Base-by-base conservation (phyloP, 2,113 vertebrate genomes). In the Plecotus auritus region DNA sequence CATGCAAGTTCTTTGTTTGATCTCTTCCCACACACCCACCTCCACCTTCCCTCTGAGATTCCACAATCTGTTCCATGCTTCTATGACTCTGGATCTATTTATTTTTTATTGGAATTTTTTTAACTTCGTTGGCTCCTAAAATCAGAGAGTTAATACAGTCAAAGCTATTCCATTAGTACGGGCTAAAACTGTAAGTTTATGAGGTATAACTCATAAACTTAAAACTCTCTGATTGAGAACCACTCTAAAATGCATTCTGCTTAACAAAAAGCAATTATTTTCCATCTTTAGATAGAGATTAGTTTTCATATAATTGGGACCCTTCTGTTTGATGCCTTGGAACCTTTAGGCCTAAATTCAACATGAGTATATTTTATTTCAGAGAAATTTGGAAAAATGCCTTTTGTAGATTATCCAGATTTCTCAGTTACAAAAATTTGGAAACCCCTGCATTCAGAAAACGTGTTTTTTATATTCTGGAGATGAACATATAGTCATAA, bases 361-460 rank as follows among this genome's bases (percentile, higher is more conserved):
- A 0, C 61, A 37, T 26, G 7, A 80, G 9, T 54, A 20, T 76
- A 54, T 92, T 95, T 95, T 84, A 81, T 80, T 96, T 92, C 30
- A 95, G 40, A 80, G 42, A 86, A 86, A 78, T 83, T 66, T 89
- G 70, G 66, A 54, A 92, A 95, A 86, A 47, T 59, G 17, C 40
- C 61, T 59, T 80, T 1, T 74, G 16, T 64, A 42, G 42, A 70
- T 56, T 11, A 4, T 83, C 8, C 16, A 91, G 30, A 10, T 90
- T 93, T 88, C 37, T 86, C 23, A 72, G 64, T 83, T 45, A 83
- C 17, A 51, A 90, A 92, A 85, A 28, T 89, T 95, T 94, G 66
- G 51, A 86, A 94, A 78, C 35, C 3, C 14, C 7, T 86, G 37
- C 13, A 77, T 77, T 94, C 70, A 49, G 47, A 92, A 94, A 94